Evolutionary conservation across 2,113 vertebrate species (phyloP).

Genomic region (Gambusia affinis): DNA sequence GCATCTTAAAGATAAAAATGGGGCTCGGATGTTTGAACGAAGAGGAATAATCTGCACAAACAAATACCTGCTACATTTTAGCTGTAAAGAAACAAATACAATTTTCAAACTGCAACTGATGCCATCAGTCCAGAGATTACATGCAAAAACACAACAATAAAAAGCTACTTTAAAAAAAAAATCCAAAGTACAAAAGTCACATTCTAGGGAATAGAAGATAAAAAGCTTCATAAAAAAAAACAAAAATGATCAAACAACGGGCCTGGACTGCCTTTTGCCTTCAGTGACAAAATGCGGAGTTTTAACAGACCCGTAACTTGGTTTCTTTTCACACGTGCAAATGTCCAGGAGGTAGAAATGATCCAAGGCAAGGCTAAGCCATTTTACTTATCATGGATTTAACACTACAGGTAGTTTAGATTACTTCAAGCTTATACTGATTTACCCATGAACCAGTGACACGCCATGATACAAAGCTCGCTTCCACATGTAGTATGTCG

Average conservation of each 20-base stretch:
- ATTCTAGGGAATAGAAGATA: slow-evolving; percentile 32
- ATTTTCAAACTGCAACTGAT: background rate
- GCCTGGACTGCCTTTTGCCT: slow-evolving; percentile 80
- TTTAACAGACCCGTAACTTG: slow-evolving; percentile 48
- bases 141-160: slow-evolving; percentile 5
- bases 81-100: background rate
- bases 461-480: slow-evolving; percentile 91
- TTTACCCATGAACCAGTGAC: slow-evolving; percentile 87
- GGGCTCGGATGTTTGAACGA: background rate
- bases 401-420: slow-evolving; percentile 38
- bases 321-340: slow-evolving; percentile 79
- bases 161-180: background rate
- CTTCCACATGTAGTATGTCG: slow-evolving; percentile 99
- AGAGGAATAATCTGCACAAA: background rate
- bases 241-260: slow-evolving; percentile 40
- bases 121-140: background rate
- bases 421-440: background rate
- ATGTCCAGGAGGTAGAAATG: slow-evolving; percentile 70
- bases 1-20: slow-evolving; percentile 15
- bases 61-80: slow-evolving; percentile 5
- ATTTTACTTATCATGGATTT: slow-evolving; percentile 7
- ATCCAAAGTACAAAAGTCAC: slow-evolving; percentile 19
- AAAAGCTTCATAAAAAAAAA: slow-evolving; percentile 18
- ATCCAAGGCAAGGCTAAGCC: slow-evolving; percentile 33
- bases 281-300: slow-evolving; percentile 56